These are phyloP conservation scores for Augochlorella aurata DNA, from an alignment of 2,888 invertebrate species.

Conservation along the genomic window DNA sequence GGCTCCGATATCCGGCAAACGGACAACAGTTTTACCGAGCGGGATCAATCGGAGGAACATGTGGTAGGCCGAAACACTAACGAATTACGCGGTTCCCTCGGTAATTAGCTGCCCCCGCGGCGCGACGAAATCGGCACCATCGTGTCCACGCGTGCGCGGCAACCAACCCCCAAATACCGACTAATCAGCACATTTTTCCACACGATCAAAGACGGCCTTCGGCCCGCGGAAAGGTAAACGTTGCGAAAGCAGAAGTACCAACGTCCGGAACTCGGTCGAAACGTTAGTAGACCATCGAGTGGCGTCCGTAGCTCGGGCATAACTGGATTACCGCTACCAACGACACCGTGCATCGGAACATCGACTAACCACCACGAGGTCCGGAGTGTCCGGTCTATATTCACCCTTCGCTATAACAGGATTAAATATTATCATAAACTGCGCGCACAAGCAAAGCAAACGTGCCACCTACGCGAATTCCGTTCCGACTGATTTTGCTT, in stretches of 20 bases:
- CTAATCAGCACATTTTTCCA: neutral
- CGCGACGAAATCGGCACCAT: neutral
- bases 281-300: conserved; percentile 58
- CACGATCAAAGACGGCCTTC: neutral
- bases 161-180: neutral
- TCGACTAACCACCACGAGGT: conserved; percentile 73
- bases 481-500: conserved; percentile 18
- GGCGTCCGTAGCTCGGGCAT: conserved; percentile 65
- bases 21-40: neutral
- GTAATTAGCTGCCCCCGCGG: neutral
- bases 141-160: neutral
- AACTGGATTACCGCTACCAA: conserved; percentile 76
- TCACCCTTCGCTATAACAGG: conserved; percentile 69
- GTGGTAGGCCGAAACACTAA: neutral
- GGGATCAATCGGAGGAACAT: neutral
- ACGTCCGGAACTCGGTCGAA: conserved; percentile 53
- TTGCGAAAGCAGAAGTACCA: neutral
- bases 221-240: conserved; percentile 10
- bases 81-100: neutral
- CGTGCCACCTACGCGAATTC: conserved; percentile 39
- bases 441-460: conserved; percentile 47
- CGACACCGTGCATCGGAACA: conserved; percentile 70
- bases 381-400: conserved; percentile 49
- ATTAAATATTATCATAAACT: conserved; percentile 79
- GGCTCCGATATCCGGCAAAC: neutral